Base-by-base conservation (phyloP, 1,140 invertebrate genomes). In the Camponotus floridanus region DNA sequence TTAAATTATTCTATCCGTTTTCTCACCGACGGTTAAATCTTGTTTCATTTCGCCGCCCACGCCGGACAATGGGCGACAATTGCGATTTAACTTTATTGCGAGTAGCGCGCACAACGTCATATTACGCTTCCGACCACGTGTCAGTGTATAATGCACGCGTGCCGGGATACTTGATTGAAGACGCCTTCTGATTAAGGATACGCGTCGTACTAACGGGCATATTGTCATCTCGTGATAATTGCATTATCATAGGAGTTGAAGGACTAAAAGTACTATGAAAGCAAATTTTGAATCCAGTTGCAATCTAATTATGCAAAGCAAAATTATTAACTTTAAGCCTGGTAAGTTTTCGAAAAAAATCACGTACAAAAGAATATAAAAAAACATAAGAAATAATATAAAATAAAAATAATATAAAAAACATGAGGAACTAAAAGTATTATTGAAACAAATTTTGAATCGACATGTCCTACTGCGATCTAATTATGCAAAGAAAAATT, bases 101-200 rank as follows among this genome's bases (percentile, higher is more conserved):
- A 80, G n/a, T 45, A 57, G 42, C 61, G 59, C 15, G 61, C 62
- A 61, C 84, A 65, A 62, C 65, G 59, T 61, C 62, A 51, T 51
- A n/a, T 59, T 78, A 31, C 78, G 71, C 73, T 86, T 90, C 86
- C 90, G 88, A 90, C 76, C 91, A 91, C 91, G 91, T 91, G 91
- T 39, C 90, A 18, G 21, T 48, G 64, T 42, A 87, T 91, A 91
- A 91, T 91, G 78, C 74, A 21, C 90, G 88, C 90, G 90, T 91
- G 90, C 65, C 76, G 15, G 74, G 51, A 90, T 90, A 79, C 86
- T 80, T 74, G 31, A 9, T 31, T 76, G 68, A 89, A 85, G 90
- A 87, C 90, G 78, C 76, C 87, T 79, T 59, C 62, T 89, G 87
- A 91, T 86, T 68, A 86, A 86, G 48, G 64, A 71, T 51, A 76